Base-by-base conservation (phyloP, 2,113 vertebrate genomes). In the Fulica atra region DNA sequence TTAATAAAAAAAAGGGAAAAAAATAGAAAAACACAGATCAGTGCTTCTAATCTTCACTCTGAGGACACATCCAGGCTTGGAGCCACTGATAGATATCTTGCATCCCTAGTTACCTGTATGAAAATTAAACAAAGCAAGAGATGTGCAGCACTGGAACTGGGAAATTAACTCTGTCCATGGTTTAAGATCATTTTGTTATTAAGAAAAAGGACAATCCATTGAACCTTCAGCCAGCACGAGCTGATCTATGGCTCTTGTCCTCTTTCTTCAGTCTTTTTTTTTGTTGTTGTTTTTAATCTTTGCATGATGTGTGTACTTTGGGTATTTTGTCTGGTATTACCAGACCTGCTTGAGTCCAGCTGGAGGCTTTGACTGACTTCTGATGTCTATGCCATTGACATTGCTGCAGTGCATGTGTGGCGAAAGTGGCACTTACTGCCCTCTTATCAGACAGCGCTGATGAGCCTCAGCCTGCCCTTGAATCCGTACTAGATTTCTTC, bases 51-150 rank as follows among this genome's bases (percentile, higher is more conserved):
- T 95, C 86, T 93, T 93, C 82, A 82, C 70, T 81, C 92, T 79
- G 83, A 93, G 91, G 86, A 93, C 33, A 46, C 6, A 96, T 81
- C 28, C 64, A 83, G 88, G 68, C 93, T 94, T 92, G 85, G 53
- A 95, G 80, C 60, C 82, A 66, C 78, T 70, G 91, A 90, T 36
- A 92, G 66, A 13, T 78, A 90, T 42, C 64, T 94, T 80, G 53
- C 60, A 66, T 92, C 80, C 77, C 42, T 46, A 33, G 72, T 77
- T 74, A 90, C 86, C 77, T 78, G 23, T 65, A 60, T 2, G 16
- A 94, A 91, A 95, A 92, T 89, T 69, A 93, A 97, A 90, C 65
- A 96, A 92, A 94, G 26, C 66, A 77, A 87, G 74, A 53, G 44
- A 89, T 44, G 24, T 90, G 31, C 51, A 86, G 51, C 33, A 60